Percentiles rank a stretch among this genome's conserved stretches.
Conservation (phyloP, 1,140 invertebrate species). For the Ladona fulva region DNA sequence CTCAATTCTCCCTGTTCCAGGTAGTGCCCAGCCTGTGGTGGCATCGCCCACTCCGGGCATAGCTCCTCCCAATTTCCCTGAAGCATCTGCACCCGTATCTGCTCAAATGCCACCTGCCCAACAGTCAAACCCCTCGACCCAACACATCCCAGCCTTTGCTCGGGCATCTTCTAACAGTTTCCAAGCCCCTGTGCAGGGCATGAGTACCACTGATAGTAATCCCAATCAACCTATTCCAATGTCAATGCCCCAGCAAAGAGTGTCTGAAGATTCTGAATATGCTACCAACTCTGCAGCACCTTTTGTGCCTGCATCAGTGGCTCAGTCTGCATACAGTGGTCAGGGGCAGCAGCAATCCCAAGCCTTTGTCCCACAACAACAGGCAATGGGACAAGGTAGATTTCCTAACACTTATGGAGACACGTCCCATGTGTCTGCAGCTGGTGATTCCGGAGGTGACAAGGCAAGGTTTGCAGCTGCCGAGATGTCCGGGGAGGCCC, state of each 20-base stretch:
- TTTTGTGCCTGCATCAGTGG: neutral
- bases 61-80: conserved; percentile 2
- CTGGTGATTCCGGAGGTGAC: neutral
- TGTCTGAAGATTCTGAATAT: neutral
- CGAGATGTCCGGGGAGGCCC: neutral
- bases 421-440: conserved; percentile 6
- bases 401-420: conserved; percentile 1
- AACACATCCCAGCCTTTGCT: conserved; percentile 19
- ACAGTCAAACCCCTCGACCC: neutral
- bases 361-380: conserved; percentile 13
- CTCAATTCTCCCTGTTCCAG: conserved; percentile 25
- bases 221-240: conserved; percentile 16
- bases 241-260: conserved; percentile 15
- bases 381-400: neutral
- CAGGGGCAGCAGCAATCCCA: neutral
- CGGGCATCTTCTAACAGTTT: neutral
- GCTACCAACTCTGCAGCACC: neutral
- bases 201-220: neutral
- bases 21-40: neutral
- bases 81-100: neutral
- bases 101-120: neutral
- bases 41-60: neutral
- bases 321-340: neutral
- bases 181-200: neutral
- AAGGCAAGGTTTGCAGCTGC: neutral